A percentile compares a stretch with the other conserved stretches of the same genome.
Evolutionary conservation across 2,797 vertebrate genomes (phyloP).

Genomic region (Enteromius paludinosus): DNA sequence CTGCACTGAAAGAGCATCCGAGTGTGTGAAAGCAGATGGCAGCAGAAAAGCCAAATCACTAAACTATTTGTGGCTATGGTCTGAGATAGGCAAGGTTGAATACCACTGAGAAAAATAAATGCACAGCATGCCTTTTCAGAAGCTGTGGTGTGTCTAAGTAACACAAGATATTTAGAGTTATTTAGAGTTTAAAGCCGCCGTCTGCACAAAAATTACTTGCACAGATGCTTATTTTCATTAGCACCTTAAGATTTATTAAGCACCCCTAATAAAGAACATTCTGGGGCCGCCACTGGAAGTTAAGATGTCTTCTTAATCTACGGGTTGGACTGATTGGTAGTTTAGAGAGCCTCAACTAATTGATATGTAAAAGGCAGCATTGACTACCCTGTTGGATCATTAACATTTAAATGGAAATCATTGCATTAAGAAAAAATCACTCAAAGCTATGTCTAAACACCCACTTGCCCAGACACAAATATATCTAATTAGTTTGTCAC

Average conservation of each 20-base stretch:
- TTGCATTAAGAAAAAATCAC: slow-evolving; percentile 51
- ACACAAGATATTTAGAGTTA: slow-evolving; percentile 16
- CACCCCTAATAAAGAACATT: background rate
- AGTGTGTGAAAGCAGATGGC: slow-evolving; percentile 12
- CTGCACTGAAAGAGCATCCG: background rate
- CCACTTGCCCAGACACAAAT: slow-evolving; percentile 48
- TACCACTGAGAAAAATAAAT: slow-evolving; percentile 33
- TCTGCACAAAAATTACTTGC: slow-evolving; percentile 18
- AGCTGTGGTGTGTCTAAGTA: slow-evolving; percentile 23
- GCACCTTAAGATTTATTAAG: background rate
- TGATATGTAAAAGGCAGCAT: slow-evolving; percentile 57
- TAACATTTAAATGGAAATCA: slow-evolving; percentile 63
- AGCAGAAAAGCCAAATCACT: slow-evolving; percentile 9
- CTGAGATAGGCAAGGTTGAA: slow-evolving; percentile 12
- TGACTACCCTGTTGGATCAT: slow-evolving; percentile 53
- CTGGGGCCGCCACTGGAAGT: background rate
- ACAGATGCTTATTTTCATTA: slow-evolving; percentile 5
- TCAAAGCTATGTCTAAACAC: slow-evolving; percentile 54
- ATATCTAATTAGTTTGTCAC: slow-evolving; percentile 59
- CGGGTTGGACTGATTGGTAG: slow-evolving; percentile 24
- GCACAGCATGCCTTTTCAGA: slow-evolving; percentile 12
- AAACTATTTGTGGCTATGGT: slow-evolving; percentile 11
- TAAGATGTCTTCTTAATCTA: slow-evolving; percentile 14
- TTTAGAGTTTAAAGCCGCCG: background rate
- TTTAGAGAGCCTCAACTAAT: slow-evolving; percentile 48